A percentile compares a stretch with the other conserved stretches of the same genome.
Evolutionary conservation across 2,113 vertebrate species (phyloP).

Genomic region (Chitala chitala): DNA sequence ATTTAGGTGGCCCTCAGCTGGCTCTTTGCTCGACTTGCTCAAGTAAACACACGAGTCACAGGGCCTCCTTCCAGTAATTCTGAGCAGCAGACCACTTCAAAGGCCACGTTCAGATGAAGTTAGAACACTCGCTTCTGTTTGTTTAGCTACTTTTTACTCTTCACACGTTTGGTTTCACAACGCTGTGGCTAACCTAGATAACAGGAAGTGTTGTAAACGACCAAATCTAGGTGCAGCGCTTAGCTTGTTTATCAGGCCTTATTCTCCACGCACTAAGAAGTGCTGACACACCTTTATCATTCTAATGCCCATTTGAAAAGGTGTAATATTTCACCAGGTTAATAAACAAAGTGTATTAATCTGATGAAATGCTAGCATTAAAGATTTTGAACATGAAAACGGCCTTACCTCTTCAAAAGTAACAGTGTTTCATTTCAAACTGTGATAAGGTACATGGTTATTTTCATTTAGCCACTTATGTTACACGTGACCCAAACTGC

Average conservation of each 20-base stretch:
- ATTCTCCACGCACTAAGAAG: no score
- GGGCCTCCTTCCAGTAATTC: conserved; percentile 19
- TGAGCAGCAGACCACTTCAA: conserved; percentile 23
- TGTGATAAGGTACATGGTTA: not conserved
- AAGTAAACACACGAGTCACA: not conserved
- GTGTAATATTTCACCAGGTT: not conserved
- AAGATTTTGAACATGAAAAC: no score
- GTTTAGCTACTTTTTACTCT: not conserved
- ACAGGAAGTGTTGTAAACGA: conserved; percentile 21
- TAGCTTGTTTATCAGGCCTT: no score
- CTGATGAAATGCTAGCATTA: no score
- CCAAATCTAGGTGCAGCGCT: not conserved
- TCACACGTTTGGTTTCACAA: not conserved
- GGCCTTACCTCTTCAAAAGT: no score
- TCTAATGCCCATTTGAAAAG: not conserved
- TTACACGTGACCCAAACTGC: no score
- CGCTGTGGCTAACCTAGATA: conserved; percentile 17
- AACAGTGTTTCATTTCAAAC: no score
- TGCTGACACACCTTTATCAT: no score
- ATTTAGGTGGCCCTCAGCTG: not conserved
- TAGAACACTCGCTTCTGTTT: not conserved
- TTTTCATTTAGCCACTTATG: not conserved
- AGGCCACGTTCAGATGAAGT: not conserved
- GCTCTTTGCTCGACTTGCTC: no score
- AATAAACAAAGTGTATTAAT: no score